Evolutionary conservation across 2,797 vertebrate genomes (phyloP).

Genomic region (Paramormyrops hopkinsi): DNA sequence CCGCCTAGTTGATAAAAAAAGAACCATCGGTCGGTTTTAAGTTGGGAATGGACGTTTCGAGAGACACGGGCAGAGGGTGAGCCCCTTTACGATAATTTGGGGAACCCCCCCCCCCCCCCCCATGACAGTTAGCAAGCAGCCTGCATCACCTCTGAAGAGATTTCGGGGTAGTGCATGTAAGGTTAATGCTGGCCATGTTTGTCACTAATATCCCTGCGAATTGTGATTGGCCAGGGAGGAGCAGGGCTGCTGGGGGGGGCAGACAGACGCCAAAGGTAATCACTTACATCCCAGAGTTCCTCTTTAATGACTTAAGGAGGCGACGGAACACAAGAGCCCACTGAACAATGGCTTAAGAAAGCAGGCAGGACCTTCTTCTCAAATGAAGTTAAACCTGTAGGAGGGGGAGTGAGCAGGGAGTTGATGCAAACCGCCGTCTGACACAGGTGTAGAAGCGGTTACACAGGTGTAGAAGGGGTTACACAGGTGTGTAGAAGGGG

Average conservation of each 20-base stretch:
- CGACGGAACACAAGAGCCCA: neutral
- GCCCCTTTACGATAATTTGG: no score
- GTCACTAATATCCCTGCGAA: slow-evolving; percentile 38
- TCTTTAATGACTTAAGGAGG: neutral
- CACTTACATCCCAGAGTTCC: slow-evolving; percentile 5
- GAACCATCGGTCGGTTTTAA: no score
- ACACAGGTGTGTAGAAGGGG: no score
- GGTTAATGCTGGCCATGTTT: slow-evolving; percentile 33
- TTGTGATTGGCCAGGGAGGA: slow-evolving; percentile 33
- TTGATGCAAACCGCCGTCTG: neutral
- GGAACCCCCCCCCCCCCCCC: neutral
- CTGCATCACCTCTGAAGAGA: neutral
- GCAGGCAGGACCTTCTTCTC: neutral
- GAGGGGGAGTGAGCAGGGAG: neutral
- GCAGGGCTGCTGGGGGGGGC: slow-evolving; percentile 13
- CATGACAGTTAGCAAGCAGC: neutral
- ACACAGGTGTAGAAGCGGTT: neutral
- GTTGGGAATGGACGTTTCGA: no score
- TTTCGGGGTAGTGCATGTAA: slow-evolving; percentile 20
- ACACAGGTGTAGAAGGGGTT: no score
- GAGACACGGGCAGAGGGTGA: no score
- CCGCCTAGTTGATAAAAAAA: no score
- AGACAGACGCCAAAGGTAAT: slow-evolving; percentile 15
- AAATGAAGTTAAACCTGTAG: neutral
- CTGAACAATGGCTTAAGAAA: slow-evolving; percentile 17